Conservation (phyloP, 2,888 invertebrate genomes). For the Biston betularia region DNA sequence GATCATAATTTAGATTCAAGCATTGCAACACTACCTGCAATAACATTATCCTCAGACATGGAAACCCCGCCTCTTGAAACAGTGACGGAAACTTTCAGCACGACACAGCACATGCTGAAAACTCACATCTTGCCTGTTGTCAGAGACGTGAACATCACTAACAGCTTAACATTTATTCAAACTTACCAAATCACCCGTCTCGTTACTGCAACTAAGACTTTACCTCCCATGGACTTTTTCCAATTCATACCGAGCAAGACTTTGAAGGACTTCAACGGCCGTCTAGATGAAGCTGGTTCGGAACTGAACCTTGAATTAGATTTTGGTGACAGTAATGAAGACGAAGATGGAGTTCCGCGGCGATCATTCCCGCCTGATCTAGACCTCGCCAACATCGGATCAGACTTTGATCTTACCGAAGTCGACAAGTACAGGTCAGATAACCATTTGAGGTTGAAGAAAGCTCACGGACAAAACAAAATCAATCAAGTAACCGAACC, state of each 20-base stretch:
- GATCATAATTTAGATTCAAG: constrained; percentile 91
- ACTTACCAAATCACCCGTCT: constrained; percentile 95
- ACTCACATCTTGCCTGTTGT: constrained; percentile 95
- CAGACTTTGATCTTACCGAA: constrained; percentile 90
- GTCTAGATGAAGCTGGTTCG: constrained; percentile 95
- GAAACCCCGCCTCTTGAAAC: constrained; percentile 96
- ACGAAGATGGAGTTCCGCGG: constrained; percentile 79
- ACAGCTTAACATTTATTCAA: constrained; percentile 93
- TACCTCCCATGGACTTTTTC: constrained; percentile 94
- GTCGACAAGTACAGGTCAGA: constrained; percentile 88
- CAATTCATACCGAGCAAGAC: constrained; percentile 95
- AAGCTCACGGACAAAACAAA: constrained; percentile 80
- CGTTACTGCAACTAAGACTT: constrained; percentile 95
- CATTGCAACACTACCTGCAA: constrained; percentile 93
- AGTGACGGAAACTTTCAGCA: constrained; percentile 95
- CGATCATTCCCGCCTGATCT: constrained; percentile 88
- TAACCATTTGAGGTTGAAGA: constrained; percentile 81
- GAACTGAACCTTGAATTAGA: constrained; percentile 94
- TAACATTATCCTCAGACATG: constrained; percentile 90
- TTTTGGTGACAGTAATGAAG: constrained; percentile 92
- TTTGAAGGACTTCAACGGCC: constrained; percentile 94
- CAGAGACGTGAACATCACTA: constrained; percentile 90
- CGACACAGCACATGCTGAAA: constrained; percentile 94
- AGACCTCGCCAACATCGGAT: constrained; percentile 90
- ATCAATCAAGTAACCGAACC: constrained; percentile 82